A percentile compares a stretch with the other conserved stretches of the same genome.
phyloP scores from a whole-genome alignment of 2,888 invertebrate species.

The Caenorhabditis sp. region DNA sequence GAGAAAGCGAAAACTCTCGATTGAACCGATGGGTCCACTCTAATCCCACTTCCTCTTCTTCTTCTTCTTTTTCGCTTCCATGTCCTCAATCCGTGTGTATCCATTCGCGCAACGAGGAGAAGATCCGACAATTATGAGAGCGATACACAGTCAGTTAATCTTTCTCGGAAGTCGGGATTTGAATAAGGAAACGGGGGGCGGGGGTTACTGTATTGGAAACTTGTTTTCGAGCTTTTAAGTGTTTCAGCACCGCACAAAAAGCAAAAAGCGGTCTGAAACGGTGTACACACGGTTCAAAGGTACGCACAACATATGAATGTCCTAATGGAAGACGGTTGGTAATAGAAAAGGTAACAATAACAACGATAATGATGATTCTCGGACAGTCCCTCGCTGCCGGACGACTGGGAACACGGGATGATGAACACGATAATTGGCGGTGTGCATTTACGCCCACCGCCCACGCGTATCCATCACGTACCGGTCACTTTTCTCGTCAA shows the following conservation, averaged over 20 bases:
- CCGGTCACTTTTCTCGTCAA: background rate
- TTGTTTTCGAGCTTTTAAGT: no score
- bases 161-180: background rate
- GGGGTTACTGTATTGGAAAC: no score
- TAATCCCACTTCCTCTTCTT: background rate
- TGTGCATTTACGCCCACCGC: background rate
- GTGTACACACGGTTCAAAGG: no score
- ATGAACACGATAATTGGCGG: background rate
- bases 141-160: background rate
- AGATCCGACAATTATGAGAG: background rate
- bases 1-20: no score
- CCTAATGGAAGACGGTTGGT: no score
- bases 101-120: background rate
- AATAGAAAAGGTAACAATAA: background rate
- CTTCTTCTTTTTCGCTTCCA: background rate
- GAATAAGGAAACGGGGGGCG: background rate
- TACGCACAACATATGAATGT: no score
- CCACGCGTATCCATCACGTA: background rate
- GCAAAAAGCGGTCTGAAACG: no score
- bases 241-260: no score
- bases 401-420: background rate
- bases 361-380: background rate
- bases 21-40: no score
- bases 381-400: background rate
- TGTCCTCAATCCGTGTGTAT: background rate